phyloP scores from a whole-genome alignment of 1,140 invertebrate genomes.

The Chrysoperla carnea region DNA sequence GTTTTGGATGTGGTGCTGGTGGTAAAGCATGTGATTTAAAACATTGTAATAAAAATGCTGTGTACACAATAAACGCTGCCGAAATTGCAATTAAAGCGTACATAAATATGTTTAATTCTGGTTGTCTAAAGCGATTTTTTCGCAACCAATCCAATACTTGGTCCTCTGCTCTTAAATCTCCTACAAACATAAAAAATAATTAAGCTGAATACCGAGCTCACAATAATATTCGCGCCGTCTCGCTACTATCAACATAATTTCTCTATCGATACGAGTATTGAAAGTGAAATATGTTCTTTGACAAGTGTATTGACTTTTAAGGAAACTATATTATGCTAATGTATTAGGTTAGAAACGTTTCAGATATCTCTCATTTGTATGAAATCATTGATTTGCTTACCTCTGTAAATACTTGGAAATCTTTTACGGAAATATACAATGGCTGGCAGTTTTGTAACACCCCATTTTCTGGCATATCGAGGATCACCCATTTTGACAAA shows the following conservation, averaged over 20 bases:
- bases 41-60: constrained; percentile 77
- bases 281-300: no score
- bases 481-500: constrained; percentile 89
- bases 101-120: constrained; percentile 89
- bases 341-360: no score
- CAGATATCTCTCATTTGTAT: no score
- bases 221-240: no score
- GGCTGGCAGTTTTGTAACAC: constrained; percentile 80
- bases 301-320: no score
- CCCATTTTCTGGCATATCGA: constrained; percentile 84
- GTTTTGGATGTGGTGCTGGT: constrained; percentile 38
- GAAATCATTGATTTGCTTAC: constrained; percentile 23
- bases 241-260: no score
- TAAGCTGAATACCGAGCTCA: constrained; percentile 1
- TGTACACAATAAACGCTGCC: constrained; percentile 75
- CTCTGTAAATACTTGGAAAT: constrained; percentile 89
- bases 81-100: constrained; percentile 75
- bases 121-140: constrained; percentile 83
- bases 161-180: constrained; percentile 62
- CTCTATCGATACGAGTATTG: no score
- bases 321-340: no score
- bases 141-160: constrained; percentile 87
- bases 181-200: constrained; percentile 25
- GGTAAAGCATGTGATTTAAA: constrained; percentile 47
- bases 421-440: constrained; percentile 86